Evolutionary conservation across 2,888 invertebrate genomes (phyloP).

Genomic region (Cantharis rufa): DNA sequence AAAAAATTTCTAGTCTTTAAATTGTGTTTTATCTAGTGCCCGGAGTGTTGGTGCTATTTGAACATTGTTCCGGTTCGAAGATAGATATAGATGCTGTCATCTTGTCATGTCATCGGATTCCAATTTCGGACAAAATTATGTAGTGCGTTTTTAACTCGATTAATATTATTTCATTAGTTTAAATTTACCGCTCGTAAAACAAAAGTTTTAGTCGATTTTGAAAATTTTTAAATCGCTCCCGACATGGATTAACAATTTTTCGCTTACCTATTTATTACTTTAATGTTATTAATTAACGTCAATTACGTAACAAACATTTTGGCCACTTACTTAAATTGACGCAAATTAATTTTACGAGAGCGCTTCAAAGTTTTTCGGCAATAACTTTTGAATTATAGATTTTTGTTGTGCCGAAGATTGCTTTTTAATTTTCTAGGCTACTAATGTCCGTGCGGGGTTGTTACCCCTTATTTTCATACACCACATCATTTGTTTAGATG

Average conservation of each 20-base stretch:
- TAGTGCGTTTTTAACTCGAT: neutral
- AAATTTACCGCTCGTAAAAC: neutral
- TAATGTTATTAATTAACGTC: neutral
- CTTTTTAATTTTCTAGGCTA: neutral
- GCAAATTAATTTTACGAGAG: neutral
- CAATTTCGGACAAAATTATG: conserved; percentile 5
- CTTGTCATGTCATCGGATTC: conserved; percentile 11
- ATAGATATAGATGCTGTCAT: conserved; percentile 14
- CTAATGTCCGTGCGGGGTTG: neutral
- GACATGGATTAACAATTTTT: neutral
- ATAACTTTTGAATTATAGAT: neutral
- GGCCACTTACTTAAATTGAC: neutral
- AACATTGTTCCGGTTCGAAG: conserved; percentile 10
- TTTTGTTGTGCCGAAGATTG: neutral
- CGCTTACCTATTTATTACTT: neutral
- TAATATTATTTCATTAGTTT: neutral
- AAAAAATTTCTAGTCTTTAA: neutral
- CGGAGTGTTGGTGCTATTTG: conserved; percentile 9
- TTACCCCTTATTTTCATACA: neutral
- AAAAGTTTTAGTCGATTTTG: neutral
- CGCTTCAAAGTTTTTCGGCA: neutral
- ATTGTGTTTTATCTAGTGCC: neutral
- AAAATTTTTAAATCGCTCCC: neutral
- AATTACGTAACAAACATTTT: neutral
- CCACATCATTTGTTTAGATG: neutral